Percentiles rank a stretch among this genome's conserved stretches.
Conservation (phyloP, 2,113 vertebrate species). For the Naja naja region DNA sequence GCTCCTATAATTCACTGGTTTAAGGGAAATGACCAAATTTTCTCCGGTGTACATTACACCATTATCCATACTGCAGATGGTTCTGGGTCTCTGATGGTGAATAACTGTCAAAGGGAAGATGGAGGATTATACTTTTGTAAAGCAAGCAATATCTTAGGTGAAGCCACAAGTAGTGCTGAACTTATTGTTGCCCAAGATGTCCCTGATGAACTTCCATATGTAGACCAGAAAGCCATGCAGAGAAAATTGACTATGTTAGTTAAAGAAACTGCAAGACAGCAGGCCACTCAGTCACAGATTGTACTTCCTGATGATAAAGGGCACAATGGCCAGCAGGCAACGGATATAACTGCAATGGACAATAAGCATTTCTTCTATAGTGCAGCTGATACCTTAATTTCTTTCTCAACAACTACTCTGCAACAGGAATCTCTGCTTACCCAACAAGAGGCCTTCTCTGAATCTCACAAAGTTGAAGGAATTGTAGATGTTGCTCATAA, state of each 20-base stretch:
- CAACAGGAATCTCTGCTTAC: constrained; percentile 62
- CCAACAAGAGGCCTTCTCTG: constrained; percentile 54
- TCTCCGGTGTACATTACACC: constrained; percentile 61
- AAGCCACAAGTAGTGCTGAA: constrained; percentile 75
- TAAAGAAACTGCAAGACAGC: constrained; percentile 69
- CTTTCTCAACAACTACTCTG: constrained; percentile 63
- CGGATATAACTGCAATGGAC: constrained; percentile 69
- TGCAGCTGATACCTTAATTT: constrained; percentile 60
- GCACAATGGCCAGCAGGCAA: constrained; percentile 64
- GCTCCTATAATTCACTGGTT: constrained; percentile 79
- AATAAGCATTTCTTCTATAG: constrained; percentile 63
- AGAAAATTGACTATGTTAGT: constrained; percentile 56
- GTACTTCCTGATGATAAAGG: constrained; percentile 70
- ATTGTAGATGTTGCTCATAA: constrained; percentile 42
- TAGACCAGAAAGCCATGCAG: constrained; percentile 47
- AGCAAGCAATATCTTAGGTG: constrained; percentile 75
- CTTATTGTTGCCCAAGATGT: constrained; percentile 67
- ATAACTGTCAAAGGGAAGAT: constrained; percentile 69
- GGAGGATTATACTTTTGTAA: constrained; percentile 77
- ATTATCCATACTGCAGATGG: constrained; percentile 73
- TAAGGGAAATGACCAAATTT: constrained; percentile 73
- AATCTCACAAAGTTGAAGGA: constrained; percentile 59
- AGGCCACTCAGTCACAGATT: constrained; percentile 74
- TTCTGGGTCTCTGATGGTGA: constrained; percentile 77
- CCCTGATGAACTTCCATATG: constrained; percentile 44